Evolutionary conservation across 2,113 vertebrate species (phyloP).

Genomic region (Pterophyllum scalare): DNA sequence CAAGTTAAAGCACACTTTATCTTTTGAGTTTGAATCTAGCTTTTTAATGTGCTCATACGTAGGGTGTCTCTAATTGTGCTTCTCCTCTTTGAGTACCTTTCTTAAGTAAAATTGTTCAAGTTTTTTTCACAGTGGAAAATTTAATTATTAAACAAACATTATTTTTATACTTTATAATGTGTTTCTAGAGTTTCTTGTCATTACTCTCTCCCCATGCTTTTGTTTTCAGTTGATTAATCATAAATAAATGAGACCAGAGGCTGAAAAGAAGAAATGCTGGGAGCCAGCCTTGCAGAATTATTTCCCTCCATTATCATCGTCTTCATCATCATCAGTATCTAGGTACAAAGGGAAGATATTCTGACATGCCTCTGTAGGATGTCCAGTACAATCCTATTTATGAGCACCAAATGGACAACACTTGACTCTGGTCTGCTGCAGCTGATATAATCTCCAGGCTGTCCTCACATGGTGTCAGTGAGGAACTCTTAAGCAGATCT

Average conservation of each 20-base stretch:
- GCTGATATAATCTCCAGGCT: slow-evolving; percentile 46
- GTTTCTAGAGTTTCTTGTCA: not conserved
- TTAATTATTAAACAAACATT: not conserved
- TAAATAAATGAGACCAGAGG: slow-evolving; percentile 13
- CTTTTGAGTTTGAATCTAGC: not conserved
- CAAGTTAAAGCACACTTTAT: not conserved
- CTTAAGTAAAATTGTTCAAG: not conserved
- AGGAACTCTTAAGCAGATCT: slow-evolving; percentile 4
- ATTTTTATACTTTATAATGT: not conserved
- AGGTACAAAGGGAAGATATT: slow-evolving; percentile 24
- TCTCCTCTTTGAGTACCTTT: too few relatives aligned
- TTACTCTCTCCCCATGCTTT: slow-evolving; percentile 2
- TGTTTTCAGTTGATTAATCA: slow-evolving; percentile 60
- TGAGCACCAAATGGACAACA: slow-evolving; percentile 37
- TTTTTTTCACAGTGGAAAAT: not conserved
- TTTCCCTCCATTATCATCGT: slow-evolving; percentile 19
- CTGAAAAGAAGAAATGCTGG: slow-evolving; percentile 21
- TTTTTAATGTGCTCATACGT: not conserved
- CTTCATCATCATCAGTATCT: slow-evolving; percentile 15
- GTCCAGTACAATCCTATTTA: slow-evolving; percentile 54
- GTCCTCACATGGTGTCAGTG: slow-evolving; percentile 25
- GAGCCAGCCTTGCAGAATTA: slow-evolving; percentile 17
- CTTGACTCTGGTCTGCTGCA: slow-evolving; percentile 36
- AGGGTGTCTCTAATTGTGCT: not conserved
- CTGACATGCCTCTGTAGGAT: slow-evolving; percentile 30